phyloP scores from a whole-genome alignment of 2,888 invertebrate genomes.

The Atethmia centrago region DNA sequence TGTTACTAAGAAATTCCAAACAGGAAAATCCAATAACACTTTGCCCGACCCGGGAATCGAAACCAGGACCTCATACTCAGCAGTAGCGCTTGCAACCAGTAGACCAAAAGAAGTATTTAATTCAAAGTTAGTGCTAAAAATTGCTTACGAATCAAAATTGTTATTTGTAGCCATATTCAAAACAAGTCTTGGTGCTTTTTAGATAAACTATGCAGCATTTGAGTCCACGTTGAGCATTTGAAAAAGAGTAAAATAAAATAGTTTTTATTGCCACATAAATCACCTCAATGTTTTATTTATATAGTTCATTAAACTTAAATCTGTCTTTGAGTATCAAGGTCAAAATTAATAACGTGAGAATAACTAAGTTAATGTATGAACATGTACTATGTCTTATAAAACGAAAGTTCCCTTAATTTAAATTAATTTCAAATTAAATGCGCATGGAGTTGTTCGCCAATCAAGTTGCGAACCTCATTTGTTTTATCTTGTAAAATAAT shows the following conservation, averaged over 20 bases:
- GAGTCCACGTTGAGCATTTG: slow-evolving; percentile 1
- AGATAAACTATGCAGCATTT: slow-evolving; percentile 24
- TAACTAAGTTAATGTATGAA: slow-evolving; percentile 12
- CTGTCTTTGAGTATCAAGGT: slow-evolving; percentile 21
- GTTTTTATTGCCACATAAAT: slow-evolving; percentile 38
- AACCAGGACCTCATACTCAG: too few relatives aligned
- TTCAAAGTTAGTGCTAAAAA: background rate
- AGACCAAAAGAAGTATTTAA: background rate
- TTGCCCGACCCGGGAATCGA: too few relatives aligned
- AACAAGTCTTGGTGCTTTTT: slow-evolving; percentile 7
- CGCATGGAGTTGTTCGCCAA: slow-evolving; percentile 41
- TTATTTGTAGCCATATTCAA: background rate
- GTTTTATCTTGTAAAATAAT: slow-evolving; percentile 61
- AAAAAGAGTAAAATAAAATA: slow-evolving; percentile 30
- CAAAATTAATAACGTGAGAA: slow-evolving; percentile 17
- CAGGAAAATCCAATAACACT: too few relatives aligned
- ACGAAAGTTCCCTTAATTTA: slow-evolving; percentile 33
- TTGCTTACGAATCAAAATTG: background rate
- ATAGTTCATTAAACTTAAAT: slow-evolving; percentile 24
- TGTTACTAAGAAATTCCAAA: too few relatives aligned
- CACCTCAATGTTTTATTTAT: slow-evolving; percentile 17
- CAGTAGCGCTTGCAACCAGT: too few relatives aligned
- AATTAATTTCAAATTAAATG: slow-evolving; percentile 26
- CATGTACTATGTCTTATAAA: slow-evolving; percentile 13
- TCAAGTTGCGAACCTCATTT: slow-evolving; percentile 52